These are phyloP conservation scores for Henricia sp. DNA, from an alignment of 53 echinoderm and acorn worm genomes.

Conservation along the genomic window DNA sequence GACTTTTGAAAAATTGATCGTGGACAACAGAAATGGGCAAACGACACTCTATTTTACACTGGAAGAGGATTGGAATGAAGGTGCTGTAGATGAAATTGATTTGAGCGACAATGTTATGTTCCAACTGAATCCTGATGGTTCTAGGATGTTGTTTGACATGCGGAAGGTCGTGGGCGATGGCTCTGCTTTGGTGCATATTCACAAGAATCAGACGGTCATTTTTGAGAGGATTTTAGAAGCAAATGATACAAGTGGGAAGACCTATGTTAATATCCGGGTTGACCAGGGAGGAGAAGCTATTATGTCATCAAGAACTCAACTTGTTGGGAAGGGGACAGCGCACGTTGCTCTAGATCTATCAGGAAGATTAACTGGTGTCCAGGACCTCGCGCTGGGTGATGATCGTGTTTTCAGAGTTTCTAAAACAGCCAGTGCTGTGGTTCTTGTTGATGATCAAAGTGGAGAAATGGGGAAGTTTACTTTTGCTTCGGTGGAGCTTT, in stretches of 20 bases:
- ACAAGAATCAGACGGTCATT: conserved; percentile 68
- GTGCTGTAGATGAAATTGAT: conserved; percentile 77
- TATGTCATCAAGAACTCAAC: conserved; percentile 79
- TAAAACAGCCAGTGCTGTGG: conserved; percentile 72
- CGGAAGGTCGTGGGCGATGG: conserved; percentile 85
- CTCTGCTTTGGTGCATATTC: conserved; percentile 87
- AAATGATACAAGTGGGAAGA: conserved; percentile 73
- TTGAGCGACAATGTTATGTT: conserved; percentile 85
- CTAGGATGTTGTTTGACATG: conserved; percentile 54
- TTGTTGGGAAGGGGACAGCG: conserved; percentile 70
- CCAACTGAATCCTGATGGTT: conserved; percentile 67
- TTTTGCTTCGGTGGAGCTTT: conserved; percentile 77
- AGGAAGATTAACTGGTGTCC: conserved; percentile 80
- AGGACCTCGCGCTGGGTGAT: conserved; percentile 73
- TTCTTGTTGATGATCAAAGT: conserved; percentile 37
- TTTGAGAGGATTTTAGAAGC: conserved; percentile 74
- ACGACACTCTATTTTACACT: conserved; percentile 78
- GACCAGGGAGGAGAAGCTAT: conserved; percentile 74
- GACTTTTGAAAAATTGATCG: conserved; percentile 64
- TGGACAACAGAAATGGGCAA: conserved; percentile 84
- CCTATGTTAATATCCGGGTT: conserved; percentile 71
- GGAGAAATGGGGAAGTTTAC: conserved; percentile 73
- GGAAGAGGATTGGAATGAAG: conserved; percentile 74
- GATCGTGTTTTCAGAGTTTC: conserved; percentile 71
- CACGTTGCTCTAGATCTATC: conserved; percentile 74